phyloP scores from a whole-genome alignment of 2,888 invertebrate species.

The Andrena marginata region DNA sequence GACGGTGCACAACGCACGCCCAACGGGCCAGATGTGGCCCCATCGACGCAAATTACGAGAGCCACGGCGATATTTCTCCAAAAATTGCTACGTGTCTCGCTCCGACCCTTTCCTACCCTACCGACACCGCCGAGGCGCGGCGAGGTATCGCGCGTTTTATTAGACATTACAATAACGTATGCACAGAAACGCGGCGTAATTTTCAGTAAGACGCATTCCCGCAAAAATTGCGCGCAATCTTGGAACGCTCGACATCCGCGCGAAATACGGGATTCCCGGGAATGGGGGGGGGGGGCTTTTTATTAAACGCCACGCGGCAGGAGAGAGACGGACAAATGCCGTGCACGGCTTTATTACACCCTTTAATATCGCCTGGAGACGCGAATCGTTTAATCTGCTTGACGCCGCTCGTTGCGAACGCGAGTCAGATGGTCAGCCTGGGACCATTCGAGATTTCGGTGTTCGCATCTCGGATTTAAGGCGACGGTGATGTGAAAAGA shows the following conservation, averaged over 20 bases:
- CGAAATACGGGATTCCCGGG: neutral
- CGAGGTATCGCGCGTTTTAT: conserved; percentile 49
- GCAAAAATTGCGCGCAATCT: conserved; percentile 51
- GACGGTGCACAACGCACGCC: conserved; percentile 23
- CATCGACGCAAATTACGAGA: conserved; percentile 58
- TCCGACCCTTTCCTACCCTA: no score
- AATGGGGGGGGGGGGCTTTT: conserved; percentile 8
- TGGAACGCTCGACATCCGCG: neutral
- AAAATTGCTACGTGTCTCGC: conserved; percentile 43
- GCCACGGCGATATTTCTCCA: conserved; percentile 54
- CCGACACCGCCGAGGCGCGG: neutral
- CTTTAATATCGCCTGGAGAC: conserved; percentile 42
- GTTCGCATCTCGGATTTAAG: no score
- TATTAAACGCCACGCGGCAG: conserved; percentile 33
- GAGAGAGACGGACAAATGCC: conserved; percentile 20
- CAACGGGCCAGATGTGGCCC: conserved; percentile 50
- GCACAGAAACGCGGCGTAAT: conserved; percentile 40
- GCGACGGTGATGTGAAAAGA: no score
- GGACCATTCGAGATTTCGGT: no score
- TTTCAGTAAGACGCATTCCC: conserved; percentile 39
- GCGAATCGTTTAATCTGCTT: conserved; percentile 22
- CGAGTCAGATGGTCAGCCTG: neutral
- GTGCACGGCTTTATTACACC: conserved; percentile 32
- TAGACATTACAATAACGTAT: conserved; percentile 52
- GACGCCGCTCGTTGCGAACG: neutral